phyloP scores from a whole-genome alignment of 2,797 vertebrate species.

The Channallabes apus region DNA sequence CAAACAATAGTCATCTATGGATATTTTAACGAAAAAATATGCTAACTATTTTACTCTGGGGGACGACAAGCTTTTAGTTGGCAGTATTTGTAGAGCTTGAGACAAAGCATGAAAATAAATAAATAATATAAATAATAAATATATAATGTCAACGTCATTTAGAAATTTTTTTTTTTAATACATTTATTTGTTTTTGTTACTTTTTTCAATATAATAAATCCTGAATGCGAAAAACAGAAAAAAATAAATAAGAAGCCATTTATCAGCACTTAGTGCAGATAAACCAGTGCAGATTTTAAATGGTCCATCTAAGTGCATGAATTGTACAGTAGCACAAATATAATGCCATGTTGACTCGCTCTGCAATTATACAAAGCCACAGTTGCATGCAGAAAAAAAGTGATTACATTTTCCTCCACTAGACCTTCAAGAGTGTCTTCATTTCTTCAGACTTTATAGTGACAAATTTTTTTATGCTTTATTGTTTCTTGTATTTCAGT shows the following conservation, averaged over 20 bases:
- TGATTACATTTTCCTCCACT: not conserved
- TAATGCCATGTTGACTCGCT: not conserved
- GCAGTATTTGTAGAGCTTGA: too few species aligned
- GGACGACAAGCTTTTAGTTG: too few species aligned
- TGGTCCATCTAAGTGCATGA: not conserved
- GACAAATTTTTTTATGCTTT: not conserved
- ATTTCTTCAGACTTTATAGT: not conserved
- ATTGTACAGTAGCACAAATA: not conserved
- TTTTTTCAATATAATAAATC: not conserved
- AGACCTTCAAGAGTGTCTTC: not conserved
- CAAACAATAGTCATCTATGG: too few species aligned
- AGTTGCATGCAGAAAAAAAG: not conserved
- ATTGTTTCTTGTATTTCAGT: not conserved
- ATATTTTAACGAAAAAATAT: too few species aligned
- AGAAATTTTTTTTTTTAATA: not conserved
- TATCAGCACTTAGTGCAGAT: not conserved
- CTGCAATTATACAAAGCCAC: not conserved
- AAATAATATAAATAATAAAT: too few species aligned
- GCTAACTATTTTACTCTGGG: too few species aligned
- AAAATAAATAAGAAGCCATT: not conserved
- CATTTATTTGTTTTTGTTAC: too few species aligned
- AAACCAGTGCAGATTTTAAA: not conserved
- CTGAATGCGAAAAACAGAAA: not conserved
- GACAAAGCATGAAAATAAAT: too few species aligned
- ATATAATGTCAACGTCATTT: not conserved